Percentiles rank a stretch among this genome's conserved stretches.
These are phyloP conservation scores for Hydrocynus forskahlii DNA, from an alignment of 2,797 vertebrate genomes.

Conservation along the genomic window DNA sequence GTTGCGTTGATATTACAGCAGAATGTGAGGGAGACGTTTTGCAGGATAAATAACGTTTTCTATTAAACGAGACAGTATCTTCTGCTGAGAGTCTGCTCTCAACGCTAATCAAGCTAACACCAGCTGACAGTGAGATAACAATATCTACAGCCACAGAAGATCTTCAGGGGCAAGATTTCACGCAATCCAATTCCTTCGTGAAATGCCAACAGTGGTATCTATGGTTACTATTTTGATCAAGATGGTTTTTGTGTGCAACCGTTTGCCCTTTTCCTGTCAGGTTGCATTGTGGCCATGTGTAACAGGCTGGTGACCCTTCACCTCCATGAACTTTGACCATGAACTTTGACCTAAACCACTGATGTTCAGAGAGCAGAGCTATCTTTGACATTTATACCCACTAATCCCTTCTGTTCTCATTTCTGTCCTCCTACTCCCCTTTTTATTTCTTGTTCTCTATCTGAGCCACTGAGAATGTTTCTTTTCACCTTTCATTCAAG, in stretches of 20 bases:
- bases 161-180: slow-evolving; percentile 51
- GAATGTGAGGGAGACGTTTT: slow-evolving; percentile 35
- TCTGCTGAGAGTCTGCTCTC: slow-evolving; percentile 49
- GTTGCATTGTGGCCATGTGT: slow-evolving; percentile 17
- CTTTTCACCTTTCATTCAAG: not conserved
- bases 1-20: slow-evolving; percentile 29
- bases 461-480: slow-evolving; percentile 8
- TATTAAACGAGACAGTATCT: slow-evolving; percentile 40
- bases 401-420: slow-evolving; percentile 29
- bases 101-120: slow-evolving; percentile 55
- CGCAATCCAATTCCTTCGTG: slow-evolving; percentile 39
- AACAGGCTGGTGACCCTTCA: slow-evolving; percentile 27
- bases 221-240: slow-evolving; percentile 56
- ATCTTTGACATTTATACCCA: slow-evolving; percentile 53
- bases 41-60: slow-evolving; percentile 28
- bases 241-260: slow-evolving; percentile 40
- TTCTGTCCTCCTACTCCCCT: slow-evolving; percentile 11
- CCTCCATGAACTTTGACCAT: slow-evolving; percentile 42
- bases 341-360: slow-evolving; percentile 13
- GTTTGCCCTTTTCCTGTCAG: slow-evolving; percentile 52
- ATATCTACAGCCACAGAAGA: slow-evolving; percentile 44
- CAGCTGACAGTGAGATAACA: slow-evolving; percentile 51
- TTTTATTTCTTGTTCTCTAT: slow-evolving; percentile 20
- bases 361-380: slow-evolving; percentile 46
- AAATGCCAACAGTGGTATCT: slow-evolving; percentile 55